Percentiles rank a stretch among this genome's conserved stretches.
Evolutionary conservation across 1,140 invertebrate species (phyloP).

Genomic region (Cyphomyrmex costatus): DNA sequence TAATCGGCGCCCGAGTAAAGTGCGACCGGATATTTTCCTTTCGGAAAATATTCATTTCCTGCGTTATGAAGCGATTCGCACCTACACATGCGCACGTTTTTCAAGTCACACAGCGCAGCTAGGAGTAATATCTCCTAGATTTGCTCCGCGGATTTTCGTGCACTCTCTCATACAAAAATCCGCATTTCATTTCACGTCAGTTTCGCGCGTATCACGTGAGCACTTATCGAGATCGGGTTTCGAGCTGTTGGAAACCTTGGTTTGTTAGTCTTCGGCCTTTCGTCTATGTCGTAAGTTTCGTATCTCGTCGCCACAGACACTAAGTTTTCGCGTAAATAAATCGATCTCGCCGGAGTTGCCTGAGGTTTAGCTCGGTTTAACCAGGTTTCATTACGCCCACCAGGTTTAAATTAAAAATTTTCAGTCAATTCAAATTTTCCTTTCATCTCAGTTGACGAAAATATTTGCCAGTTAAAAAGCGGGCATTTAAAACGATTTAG

Average conservation of each 20-base stretch:
- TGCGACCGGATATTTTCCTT: slow-evolving; percentile 21
- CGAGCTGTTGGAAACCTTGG: slow-evolving; percentile 41
- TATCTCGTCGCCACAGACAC: slow-evolving; percentile 32
- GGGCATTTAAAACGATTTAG: neutral
- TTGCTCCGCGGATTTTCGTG: slow-evolving; percentile 12
- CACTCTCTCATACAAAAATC: slow-evolving; percentile 44
- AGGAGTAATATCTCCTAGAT: slow-evolving; percentile 65
- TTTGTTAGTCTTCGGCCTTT: slow-evolving; percentile 55
- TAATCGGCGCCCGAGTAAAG: slow-evolving; percentile 35
- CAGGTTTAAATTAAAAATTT: neutral
- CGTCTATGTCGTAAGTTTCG: slow-evolving; percentile 51
- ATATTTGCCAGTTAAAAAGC: neutral
- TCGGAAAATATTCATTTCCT: slow-evolving; percentile 46
- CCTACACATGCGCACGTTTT: neutral
- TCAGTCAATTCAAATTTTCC: neutral
- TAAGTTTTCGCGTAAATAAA: slow-evolving; percentile 60
- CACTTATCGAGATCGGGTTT: slow-evolving; percentile 51
- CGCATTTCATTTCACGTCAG: slow-evolving; percentile 28
- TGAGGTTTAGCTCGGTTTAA: slow-evolving; percentile 1
- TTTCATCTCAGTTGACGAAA: neutral
- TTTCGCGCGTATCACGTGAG: slow-evolving; percentile 62
- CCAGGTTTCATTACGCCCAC: neutral
- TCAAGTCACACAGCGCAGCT: slow-evolving; percentile 14
- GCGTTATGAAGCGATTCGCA: slow-evolving; percentile 35
- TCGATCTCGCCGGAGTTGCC: slow-evolving; percentile 33